Evolutionary conservation across 2,113 vertebrate species (phyloP).

Genomic region (Rhabdomys dilectus): DNA sequence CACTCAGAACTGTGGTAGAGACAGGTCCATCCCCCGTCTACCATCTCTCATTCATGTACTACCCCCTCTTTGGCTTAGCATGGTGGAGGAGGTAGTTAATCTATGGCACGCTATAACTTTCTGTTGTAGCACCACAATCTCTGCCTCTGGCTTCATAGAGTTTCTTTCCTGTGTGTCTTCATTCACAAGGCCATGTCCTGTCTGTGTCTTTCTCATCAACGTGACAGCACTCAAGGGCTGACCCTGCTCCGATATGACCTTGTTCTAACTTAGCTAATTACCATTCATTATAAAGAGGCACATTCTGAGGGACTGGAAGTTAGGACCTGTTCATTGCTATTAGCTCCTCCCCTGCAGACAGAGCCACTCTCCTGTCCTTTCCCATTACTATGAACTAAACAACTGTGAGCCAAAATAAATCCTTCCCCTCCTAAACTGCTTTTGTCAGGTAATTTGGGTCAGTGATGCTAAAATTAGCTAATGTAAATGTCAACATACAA

Average conservation of each 20-base stretch:
- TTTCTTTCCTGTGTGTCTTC: neutral
- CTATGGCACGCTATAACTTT: neutral
- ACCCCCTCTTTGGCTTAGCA: neutral
- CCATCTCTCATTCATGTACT: too few relatives aligned
- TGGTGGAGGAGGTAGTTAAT: neutral
- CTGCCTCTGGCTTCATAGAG: neutral
- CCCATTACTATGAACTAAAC: neutral
- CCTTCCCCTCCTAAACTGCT: neutral
- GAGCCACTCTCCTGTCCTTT: neutral
- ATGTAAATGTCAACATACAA: neutral
- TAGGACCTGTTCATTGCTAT: neutral
- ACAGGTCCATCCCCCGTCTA: too few relatives aligned
- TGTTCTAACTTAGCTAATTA: slow-evolving; percentile 26
- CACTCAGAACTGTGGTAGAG: neutral
- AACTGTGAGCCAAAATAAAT: neutral
- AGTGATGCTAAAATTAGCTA: neutral
- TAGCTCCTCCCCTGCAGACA: neutral
- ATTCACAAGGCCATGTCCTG: neutral
- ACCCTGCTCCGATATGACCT: neutral
- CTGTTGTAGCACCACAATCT: neutral
- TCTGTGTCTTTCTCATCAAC: neutral
- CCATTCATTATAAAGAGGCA: neutral
- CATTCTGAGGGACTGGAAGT: neutral
- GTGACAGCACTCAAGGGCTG: neutral
- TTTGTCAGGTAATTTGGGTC: neutral